These are phyloP conservation scores for Molossus alvarezi DNA, from an alignment of 2,797 vertebrate species.

Conservation along the genomic window DNA sequence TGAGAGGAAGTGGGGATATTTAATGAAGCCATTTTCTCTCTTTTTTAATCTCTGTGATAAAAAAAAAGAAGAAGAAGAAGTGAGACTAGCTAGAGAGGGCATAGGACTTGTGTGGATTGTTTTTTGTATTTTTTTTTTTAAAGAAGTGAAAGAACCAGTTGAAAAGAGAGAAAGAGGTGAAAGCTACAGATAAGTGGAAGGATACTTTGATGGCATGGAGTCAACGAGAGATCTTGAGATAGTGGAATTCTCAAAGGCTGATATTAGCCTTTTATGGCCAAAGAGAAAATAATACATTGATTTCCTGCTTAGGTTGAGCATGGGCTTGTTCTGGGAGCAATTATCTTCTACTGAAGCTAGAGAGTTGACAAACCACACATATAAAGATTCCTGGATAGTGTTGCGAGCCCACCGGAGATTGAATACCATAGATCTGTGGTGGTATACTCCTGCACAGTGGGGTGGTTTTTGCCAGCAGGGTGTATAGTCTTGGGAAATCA, in stretches of 20 bases:
- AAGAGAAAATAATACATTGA: neutral
- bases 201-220: neutral
- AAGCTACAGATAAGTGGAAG: neutral
- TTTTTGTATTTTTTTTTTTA: neutral
- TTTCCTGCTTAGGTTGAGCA: neutral
- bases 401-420: neutral
- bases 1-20: neutral
- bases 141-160: neutral
- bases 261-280: neutral
- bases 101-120: neutral
- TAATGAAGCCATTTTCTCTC: neutral
- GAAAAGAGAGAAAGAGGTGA: neutral
- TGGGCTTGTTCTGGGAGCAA: neutral
- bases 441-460: neutral
- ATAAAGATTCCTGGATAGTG: neutral
- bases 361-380: neutral
- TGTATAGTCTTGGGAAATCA: neutral
- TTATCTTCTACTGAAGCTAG: neutral
- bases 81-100: neutral
- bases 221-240: neutral
- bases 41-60: neutral
- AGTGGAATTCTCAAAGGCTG: neutral
- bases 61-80: neutral
- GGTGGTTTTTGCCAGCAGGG: neutral
- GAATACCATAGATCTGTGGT: neutral